A percentile compares a stretch with the other conserved stretches of the same genome.
These are phyloP conservation scores for Metopia argyrocephala DNA, from an alignment of 2,888 invertebrate genomes.

Conservation along the genomic window DNA sequence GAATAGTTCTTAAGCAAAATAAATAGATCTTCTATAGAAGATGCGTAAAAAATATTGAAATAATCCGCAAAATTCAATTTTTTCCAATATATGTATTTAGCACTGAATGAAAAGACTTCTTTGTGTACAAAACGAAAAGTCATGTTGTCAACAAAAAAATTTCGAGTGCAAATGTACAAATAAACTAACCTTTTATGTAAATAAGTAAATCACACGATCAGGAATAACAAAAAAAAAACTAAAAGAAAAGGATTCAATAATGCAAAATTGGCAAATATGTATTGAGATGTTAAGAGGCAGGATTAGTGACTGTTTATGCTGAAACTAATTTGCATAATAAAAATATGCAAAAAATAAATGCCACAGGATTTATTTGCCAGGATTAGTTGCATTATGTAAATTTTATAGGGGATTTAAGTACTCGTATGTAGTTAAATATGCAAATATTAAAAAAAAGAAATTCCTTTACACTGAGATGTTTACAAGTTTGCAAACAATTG, in stretches of 20 bases:
- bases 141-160: constrained; percentile 3
- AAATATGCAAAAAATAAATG: not conserved
- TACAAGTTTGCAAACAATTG: constrained; percentile 36
- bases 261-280: not conserved
- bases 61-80: not conserved
- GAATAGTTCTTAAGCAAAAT: no score
- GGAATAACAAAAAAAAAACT: no score
- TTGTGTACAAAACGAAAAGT: no score
- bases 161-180: not conserved
- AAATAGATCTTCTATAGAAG: no score
- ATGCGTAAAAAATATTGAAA: not conserved
- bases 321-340: not conserved
- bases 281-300: not conserved
- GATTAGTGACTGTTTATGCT: not conserved
- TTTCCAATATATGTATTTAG: not conserved
- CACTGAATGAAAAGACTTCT: not conserved
- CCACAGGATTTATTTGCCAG: not conserved
- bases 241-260: no score
- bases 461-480: not conserved
- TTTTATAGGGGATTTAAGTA: constrained; percentile 15
- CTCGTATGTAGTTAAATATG: constrained; percentile 53
- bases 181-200: not conserved
- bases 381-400: constrained; percentile 59
- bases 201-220: not conserved
- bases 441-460: constrained; percentile 23